phyloP scores from a whole-genome alignment of 23 tunicate genomes.

The Phallusia fumigata region DNA sequence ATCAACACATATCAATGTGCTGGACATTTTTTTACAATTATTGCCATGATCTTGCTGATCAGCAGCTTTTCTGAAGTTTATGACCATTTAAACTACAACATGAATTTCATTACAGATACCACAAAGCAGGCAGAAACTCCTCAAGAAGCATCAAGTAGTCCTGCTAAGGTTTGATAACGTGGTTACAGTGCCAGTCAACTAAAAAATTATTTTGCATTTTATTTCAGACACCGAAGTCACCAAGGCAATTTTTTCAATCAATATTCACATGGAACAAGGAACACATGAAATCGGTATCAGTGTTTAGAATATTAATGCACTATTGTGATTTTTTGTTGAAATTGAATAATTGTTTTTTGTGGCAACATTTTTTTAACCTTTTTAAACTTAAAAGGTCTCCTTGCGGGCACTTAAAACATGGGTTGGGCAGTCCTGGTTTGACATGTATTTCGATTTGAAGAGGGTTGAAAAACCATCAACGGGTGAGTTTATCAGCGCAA shows the following conservation, averaged over 20 bases:
- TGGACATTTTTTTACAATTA: no score
- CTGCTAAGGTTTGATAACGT: background rate
- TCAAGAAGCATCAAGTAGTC: background rate
- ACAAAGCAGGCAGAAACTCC: background rate
- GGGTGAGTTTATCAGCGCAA: slow-evolving; percentile 11
- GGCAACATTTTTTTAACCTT: no score
- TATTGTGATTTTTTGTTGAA: no score
- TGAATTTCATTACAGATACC: background rate
- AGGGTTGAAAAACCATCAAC: slow-evolving; percentile 8
- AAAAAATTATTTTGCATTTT: background rate
- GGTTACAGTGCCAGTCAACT: background rate
- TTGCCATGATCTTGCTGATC: no score
- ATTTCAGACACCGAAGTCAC: slow-evolving; percentile 5
- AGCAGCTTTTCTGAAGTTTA: background rate
- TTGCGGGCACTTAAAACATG: background rate
- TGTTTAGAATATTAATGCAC: no score
- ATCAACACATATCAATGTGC: no score
- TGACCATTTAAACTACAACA: background rate
- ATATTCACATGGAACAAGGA: background rate
- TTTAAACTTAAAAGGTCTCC: no score
- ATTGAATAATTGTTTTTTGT: no score
- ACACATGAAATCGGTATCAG: background rate
- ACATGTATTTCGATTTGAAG: background rate
- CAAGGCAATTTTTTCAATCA: background rate
- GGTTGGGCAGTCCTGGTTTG: background rate